phyloP scores from a whole-genome alignment of 1,140 invertebrate genomes.

The Episyrphus balteatus region DNA sequence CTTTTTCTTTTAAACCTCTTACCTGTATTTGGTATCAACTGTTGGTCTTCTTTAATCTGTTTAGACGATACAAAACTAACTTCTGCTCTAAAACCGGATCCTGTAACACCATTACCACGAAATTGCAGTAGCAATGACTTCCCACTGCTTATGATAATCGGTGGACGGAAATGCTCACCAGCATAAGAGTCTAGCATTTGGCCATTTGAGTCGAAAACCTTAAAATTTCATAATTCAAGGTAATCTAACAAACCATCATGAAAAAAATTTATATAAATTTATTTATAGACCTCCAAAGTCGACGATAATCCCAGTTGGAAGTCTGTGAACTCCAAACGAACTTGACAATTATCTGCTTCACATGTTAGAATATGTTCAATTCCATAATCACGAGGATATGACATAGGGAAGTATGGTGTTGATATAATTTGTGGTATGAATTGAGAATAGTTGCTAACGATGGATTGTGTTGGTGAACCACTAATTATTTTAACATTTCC shows the following conservation, averaged over 20 bases:
- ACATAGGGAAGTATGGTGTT: conserved; percentile 57
- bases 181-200: conserved; percentile 54
- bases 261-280: not conserved
- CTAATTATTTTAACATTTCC: conserved; percentile 51
- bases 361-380: conserved; percentile 56
- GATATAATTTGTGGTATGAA: conserved; percentile 36
- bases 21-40: conserved; percentile 47
- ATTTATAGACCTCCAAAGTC: conserved; percentile 49
- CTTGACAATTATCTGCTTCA: conserved; percentile 41
- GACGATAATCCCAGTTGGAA: conserved; percentile 56
- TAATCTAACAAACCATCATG: no score
- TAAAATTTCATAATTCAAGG: conserved; percentile 1
- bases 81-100: conserved; percentile 55
- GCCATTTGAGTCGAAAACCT: conserved; percentile 62
- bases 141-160: conserved; percentile 52
- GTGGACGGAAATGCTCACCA: conserved; percentile 56
- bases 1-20: conserved; percentile 7
- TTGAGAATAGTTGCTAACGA: conserved; percentile 25
- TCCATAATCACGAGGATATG: conserved; percentile 56
- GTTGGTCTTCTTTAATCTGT: conserved; percentile 38
- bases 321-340: conserved; percentile 57
- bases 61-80: conserved; percentile 51
- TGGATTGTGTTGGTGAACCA: conserved; percentile 35
- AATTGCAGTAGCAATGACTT: conserved; percentile 54
- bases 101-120: conserved; percentile 58